Percentiles rank a stretch among this genome's conserved stretches.
Conservation (phyloP, 2,113 vertebrate species). For the Odocoileus virginianus region DNA sequence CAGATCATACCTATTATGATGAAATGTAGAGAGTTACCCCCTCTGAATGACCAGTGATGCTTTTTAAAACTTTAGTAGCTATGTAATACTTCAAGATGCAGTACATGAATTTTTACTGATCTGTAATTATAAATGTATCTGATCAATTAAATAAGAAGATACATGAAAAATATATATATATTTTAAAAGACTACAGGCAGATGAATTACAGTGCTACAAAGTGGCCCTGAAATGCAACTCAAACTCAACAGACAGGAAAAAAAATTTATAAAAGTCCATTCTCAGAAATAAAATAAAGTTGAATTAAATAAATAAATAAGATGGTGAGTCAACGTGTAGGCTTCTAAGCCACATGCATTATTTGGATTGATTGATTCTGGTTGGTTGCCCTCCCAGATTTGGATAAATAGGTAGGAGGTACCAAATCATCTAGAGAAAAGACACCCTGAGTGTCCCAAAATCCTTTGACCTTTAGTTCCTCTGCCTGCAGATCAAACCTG, state of each 20-base stretch:
- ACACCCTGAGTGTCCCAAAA: not conserved
- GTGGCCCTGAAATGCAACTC: not conserved
- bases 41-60: not conserved
- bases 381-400: not conserved
- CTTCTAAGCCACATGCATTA: not conserved
- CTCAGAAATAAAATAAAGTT: not conserved
- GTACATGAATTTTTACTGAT: not conserved
- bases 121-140: not conserved
- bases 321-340: too few relatives aligned
- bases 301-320: not conserved
- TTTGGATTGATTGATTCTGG: not conserved
- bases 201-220: not conserved
- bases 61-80: not conserved
- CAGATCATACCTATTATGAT: not conserved
- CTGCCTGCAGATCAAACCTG: not conserved
- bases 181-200: not conserved
- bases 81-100: not conserved
- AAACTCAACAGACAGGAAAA: not conserved
- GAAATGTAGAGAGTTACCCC: not conserved
- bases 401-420: not conserved
- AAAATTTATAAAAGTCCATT: not conserved
- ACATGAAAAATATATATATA: not conserved
- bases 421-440: not conserved
- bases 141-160: not conserved
- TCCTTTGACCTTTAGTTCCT: not conserved